Base-by-base conservation (phyloP, 2,113 vertebrate species). In the Phoxinus phoxinus region DNA sequence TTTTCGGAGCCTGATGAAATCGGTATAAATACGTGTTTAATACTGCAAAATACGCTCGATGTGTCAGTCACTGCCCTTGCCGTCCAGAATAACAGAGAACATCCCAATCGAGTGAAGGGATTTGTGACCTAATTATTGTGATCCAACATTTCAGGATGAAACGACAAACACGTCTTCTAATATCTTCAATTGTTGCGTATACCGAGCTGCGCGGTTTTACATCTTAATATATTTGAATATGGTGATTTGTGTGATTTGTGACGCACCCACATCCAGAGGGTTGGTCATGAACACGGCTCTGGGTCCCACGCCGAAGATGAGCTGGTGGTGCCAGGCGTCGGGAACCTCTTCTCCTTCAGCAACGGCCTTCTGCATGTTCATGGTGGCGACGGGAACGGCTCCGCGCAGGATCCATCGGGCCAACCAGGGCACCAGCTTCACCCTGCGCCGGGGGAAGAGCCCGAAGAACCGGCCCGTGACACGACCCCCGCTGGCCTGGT, bases 291-390 rank as follows among this genome's bases (percentile, higher is more conserved):
- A 96, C 17, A 95, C 90, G 0, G 91, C 86, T 1, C 90, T 85
- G 0, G 91, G 85, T 1, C 83, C 82, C 0, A 93, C 94, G 2
- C 95, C 94, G 19, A 96, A 96, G 63, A 96, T 90, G 56, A 96
- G 93, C 89, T 96, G 95, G 61, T 95, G 95, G 89, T 95, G 95
- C 94, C 95, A 96, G 83, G 95, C 94, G 71, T 96, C 95, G 0
- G 94, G 95, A 3, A 95, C 89, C 86, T 95, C 94, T 85, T 95
- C 92, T 30, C 93, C 94, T 17, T 92, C 51, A 0, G 94, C 89
- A 3, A 94, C 93, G 0, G 87, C 93, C 84, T 81, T 56, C 91
- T 96, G 95, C 95, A 95, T 94, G 93, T 96, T 96, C 94, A 96
- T 95, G 86, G 95, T 96, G 5, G 94, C 94, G 17, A 95, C 91